phyloP scores from a whole-genome alignment of 1,140 invertebrate species.

The Diabrotica virgifera region DNA sequence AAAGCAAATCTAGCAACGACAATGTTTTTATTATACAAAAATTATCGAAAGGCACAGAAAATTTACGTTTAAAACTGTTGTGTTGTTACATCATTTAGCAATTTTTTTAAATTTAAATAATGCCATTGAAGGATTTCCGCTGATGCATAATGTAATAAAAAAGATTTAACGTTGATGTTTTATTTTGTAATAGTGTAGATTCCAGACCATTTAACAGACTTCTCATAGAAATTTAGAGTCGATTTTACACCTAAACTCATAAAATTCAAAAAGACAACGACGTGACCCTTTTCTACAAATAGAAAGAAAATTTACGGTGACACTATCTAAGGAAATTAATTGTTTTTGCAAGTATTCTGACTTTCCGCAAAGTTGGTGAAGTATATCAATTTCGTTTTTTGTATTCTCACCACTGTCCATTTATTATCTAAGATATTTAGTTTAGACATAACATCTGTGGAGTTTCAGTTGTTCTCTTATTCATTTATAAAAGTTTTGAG shows the following conservation, averaged over 20 bases:
- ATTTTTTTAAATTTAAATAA: no score
- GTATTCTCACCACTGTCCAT: no score
- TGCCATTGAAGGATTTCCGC: no score
- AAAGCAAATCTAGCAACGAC: no score
- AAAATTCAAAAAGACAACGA: slow-evolving; percentile 3
- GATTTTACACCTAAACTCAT: not conserved
- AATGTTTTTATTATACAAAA: no score
- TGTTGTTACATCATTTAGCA: no score
- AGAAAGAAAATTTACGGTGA: not conserved
- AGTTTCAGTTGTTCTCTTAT: not conserved
- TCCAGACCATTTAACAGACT: not conserved
- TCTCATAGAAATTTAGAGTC: not conserved
- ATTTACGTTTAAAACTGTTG: no score
- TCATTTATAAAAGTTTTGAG: no score
- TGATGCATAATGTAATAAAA: not conserved
- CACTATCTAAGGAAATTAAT: not conserved
- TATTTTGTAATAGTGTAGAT: not conserved
- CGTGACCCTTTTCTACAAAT: slow-evolving; percentile 2
- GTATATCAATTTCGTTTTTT: no score
- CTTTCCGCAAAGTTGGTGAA: not conserved
- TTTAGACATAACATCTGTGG: not conserved
- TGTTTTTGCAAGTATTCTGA: not conserved
- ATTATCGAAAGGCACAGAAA: no score
- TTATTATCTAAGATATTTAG: not conserved
- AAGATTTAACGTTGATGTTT: not conserved